A percentile compares a stretch with the other conserved stretches of the same genome.
Evolutionary conservation across 2,113 vertebrate species (phyloP).

Genomic region (Glareola pratincola): DNA sequence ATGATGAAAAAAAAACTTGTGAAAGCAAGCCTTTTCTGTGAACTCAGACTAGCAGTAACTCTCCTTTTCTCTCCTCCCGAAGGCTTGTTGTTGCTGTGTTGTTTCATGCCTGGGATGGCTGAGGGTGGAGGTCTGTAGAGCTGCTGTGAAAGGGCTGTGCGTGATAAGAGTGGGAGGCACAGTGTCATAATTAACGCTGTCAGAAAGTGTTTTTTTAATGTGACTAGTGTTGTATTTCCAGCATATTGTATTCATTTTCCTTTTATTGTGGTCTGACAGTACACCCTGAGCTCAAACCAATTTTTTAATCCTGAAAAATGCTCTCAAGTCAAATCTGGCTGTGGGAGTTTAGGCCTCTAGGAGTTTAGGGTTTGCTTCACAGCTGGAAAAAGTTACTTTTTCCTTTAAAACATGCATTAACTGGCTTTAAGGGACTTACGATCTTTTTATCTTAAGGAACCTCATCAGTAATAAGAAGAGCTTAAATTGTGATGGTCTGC

Average conservation of each 20-base stretch:
- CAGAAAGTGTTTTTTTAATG: conserved; percentile 24
- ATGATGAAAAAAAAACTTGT: not conserved
- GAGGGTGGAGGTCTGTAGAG: conserved; percentile 22
- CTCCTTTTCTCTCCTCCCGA: not conserved
- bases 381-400: conserved; percentile 43
- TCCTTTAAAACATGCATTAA: conserved; percentile 36
- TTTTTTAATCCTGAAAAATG: conserved; percentile 35
- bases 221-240: conserved; percentile 36
- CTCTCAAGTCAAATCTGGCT: conserved; percentile 17
- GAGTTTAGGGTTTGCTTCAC: conserved; percentile 13
- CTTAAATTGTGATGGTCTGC: conserved; percentile 18
- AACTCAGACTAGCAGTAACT: not conserved
- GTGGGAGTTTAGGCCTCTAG: conserved; percentile 3
- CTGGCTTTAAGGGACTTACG: not conserved
- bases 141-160: conserved; percentile 10
- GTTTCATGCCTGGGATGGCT: not conserved
- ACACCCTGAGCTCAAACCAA: conserved; percentile 38
- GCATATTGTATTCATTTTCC: conserved; percentile 61
- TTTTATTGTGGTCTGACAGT: conserved; percentile 52
- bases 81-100: not conserved
- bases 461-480: not conserved
- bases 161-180: conserved; percentile 40
- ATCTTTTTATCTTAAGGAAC: conserved; percentile 30
- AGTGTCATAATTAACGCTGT: conserved; percentile 51
- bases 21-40: not conserved